phyloP scores from a whole-genome alignment of 2,797 vertebrate species.

The Craterocephalus amniculus region DNA sequence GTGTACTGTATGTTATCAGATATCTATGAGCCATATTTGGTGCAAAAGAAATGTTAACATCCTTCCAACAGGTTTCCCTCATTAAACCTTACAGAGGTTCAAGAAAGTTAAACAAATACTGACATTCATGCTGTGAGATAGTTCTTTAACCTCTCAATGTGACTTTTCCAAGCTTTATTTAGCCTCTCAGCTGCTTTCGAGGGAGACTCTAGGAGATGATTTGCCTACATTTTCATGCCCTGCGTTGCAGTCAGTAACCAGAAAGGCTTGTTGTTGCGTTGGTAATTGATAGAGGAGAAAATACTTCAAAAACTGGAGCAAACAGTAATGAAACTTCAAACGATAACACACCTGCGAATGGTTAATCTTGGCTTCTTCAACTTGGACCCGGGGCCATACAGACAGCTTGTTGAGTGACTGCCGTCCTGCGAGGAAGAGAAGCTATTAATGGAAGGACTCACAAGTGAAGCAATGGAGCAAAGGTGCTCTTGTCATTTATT shows the following conservation, averaged over 20 bases:
- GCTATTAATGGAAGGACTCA: constrained; percentile 18
- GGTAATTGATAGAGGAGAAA: constrained; percentile 2
- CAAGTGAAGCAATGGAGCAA: constrained; percentile 18
- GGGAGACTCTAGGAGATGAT: constrained; percentile 33
- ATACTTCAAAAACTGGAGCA: neutral
- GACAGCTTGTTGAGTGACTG: constrained; percentile 57
- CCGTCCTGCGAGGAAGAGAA: constrained; percentile 51
- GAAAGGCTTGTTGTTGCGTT: neutral
- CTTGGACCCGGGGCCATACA: constrained; percentile 61
- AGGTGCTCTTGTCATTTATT: constrained; percentile 29
- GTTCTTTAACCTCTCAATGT: constrained; percentile 10
- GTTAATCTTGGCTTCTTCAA: constrained; percentile 42
- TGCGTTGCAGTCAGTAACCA: neutral
- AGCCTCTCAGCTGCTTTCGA: constrained; percentile 21
- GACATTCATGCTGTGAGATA: constrained; percentile 21
- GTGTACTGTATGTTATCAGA: constrained; percentile 70
- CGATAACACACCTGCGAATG: constrained; percentile 58
- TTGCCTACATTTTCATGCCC: constrained; percentile 67
- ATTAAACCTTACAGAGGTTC: constrained; percentile 31
- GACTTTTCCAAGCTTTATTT: constrained; percentile 7
- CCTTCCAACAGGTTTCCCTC: constrained; percentile 34
- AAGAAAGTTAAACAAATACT: constrained; percentile 13
- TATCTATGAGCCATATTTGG: constrained; percentile 64
- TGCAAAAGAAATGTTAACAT: constrained; percentile 50
- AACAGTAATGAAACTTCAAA: neutral